Evolutionary conservation across 1,140 invertebrate species (phyloP).

Genomic region (Drosophila setifemur): DNA sequence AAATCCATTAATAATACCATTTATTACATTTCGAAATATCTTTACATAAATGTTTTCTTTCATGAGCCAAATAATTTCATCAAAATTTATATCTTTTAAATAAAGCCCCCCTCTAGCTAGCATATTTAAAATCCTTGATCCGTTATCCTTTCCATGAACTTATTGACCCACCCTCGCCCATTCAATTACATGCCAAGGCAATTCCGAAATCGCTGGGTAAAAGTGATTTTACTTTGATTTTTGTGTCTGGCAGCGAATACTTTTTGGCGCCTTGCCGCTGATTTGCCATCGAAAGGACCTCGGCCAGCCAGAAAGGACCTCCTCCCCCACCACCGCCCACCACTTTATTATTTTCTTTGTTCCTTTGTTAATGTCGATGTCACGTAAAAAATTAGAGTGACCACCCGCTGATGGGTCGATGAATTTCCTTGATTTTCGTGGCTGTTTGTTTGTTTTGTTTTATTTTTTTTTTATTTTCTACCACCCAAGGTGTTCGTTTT

Average conservation of each 20-base stretch:
- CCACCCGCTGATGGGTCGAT: constrained; percentile 62
- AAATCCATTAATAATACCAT: no score
- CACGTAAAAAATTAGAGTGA: constrained; percentile 78
- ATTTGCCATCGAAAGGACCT: constrained; percentile 43
- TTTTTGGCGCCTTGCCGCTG: constrained; percentile 67
- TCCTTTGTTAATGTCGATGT: constrained; percentile 51
- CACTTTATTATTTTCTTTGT: constrained; percentile 18
- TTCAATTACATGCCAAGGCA: constrained; percentile 63
- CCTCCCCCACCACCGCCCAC: not conserved
- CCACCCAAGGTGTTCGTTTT: constrained; percentile 67
- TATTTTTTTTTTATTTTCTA: constrained; percentile 1
- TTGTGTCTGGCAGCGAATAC: constrained; percentile 62
- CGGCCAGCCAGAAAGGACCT: not conserved
- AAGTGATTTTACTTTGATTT: constrained; percentile 64
- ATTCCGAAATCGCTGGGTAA: constrained; percentile 57
- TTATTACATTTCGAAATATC: no score
- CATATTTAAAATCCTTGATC: constrained; percentile 14
- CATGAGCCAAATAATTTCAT: no score
- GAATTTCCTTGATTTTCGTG: not conserved
- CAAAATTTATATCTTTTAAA: not conserved
- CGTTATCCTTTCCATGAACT: constrained; percentile 15
- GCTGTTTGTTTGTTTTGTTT: not conserved
- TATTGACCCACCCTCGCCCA: constrained; percentile 42
- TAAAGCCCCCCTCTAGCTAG: not conserved
- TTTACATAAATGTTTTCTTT: no score